A percentile compares a stretch with the other conserved stretches of the same genome.
Conservation (phyloP, 2,888 invertebrate species). For the Drosophila histrio region DNA sequence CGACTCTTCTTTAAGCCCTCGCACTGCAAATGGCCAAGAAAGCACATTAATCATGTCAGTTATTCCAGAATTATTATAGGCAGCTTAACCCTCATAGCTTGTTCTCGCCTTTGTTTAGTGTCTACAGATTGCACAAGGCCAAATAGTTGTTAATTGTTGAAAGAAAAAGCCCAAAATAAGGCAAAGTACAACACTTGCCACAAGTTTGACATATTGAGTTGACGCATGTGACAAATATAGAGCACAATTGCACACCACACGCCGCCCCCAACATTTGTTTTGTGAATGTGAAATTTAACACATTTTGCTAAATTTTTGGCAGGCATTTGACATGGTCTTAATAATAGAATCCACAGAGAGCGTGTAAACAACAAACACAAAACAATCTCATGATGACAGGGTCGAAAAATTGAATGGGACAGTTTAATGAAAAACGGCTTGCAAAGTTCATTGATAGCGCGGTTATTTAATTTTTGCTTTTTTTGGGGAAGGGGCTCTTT, state of each 20-base stretch:
- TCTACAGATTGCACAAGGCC: conserved; percentile 13
- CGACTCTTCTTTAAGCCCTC: conserved; percentile 8
- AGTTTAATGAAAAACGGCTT: not conserved
- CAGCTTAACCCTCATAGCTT: not conserved
- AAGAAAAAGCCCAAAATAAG: not conserved
- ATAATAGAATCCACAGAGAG: conserved; percentile 56
- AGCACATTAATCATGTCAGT: conserved; percentile 21
- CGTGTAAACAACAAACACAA: conserved; percentile 17
- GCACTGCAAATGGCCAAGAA: conserved; percentile 21
- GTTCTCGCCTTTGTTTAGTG: conserved; percentile 11
- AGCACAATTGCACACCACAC: not conserved
- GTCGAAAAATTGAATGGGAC: conserved; percentile 19
- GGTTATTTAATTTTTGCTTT: no score
- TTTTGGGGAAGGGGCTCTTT: no score
- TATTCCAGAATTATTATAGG: not conserved
- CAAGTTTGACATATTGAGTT: conserved; percentile 29
- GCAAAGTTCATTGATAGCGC: conserved; percentile 43
- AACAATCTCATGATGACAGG: conserved; percentile 18
- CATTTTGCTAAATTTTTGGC: conserved; percentile 50
- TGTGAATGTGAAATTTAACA: conserved; percentile 54
- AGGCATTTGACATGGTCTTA: conserved; percentile 43
- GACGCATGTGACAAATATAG: conserved; percentile 41
- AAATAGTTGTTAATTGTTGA: conserved; percentile 19
- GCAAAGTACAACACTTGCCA: conserved; percentile 13
- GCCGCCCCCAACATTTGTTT: conserved; percentile 8